Percentiles rank a stretch among this genome's conserved stretches.
These are phyloP conservation scores for Asarcornis scutulata DNA, from an alignment of 2,113 vertebrate genomes.

Conservation along the genomic window DNA sequence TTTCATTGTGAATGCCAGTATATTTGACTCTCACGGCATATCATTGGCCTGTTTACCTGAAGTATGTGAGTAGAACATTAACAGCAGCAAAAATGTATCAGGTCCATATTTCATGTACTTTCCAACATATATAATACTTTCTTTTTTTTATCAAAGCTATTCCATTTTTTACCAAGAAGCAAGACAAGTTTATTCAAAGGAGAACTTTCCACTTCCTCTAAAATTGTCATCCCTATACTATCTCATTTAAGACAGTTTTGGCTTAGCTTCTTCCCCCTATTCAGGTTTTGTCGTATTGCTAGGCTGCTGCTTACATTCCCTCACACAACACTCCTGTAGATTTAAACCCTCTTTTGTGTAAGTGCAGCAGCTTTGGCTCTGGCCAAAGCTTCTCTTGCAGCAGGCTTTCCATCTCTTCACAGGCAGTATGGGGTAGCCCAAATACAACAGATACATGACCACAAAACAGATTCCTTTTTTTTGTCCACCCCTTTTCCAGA, in stretches of 20 bases:
- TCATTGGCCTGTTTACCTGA: neutral
- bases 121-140: neutral
- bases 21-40: neutral
- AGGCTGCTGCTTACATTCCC: neutral
- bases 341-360: neutral
- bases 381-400: neutral
- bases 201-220: neutral
- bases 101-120: neutral
- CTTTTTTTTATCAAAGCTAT: neutral
- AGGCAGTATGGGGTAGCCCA: neutral
- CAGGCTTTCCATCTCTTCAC: neutral
- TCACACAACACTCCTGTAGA: neutral
- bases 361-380: neutral
- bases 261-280: neutral
- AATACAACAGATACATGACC: accelerated
- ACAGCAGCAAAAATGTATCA: neutral
- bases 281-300: neutral
- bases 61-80: neutral
- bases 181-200: neutral
- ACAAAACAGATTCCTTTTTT: neutral
- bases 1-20: neutral
- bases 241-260: neutral
- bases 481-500: neutral
- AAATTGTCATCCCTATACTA: neutral
- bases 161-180: neutral